phyloP scores from a whole-genome alignment of 2,797 vertebrate genomes.

The Myripristis murdjan region DNA sequence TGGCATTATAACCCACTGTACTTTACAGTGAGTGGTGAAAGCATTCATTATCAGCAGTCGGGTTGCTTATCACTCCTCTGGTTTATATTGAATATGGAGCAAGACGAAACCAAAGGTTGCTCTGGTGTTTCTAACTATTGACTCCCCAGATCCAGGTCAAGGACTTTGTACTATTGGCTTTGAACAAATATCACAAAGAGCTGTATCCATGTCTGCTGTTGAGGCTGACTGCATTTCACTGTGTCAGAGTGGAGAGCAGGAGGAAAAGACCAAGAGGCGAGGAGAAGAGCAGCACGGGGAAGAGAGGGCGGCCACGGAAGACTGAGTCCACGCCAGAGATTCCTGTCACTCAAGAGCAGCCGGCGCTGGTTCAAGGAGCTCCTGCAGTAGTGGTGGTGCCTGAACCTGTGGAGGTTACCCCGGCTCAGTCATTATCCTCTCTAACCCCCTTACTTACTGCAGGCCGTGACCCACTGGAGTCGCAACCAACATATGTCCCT shows the following conservation, averaged over 20 bases:
- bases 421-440: conserved; percentile 39
- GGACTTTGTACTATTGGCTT: conserved; percentile 82
- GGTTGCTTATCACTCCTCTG: conserved; percentile 70
- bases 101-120: conserved; percentile 80
- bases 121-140: conserved; percentile 61
- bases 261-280: conserved; percentile 73
- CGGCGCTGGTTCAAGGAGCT: conserved; percentile 20
- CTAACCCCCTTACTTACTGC: conserved; percentile 20
- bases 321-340: conserved; percentile 48
- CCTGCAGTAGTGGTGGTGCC: conserved; percentile 46
- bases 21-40: conserved; percentile 31
- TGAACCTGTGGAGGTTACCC: conserved; percentile 21
- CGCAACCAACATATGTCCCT: conserved; percentile 30
- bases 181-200: conserved; percentile 53
- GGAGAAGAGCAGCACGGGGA: conserved; percentile 68
- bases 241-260: conserved; percentile 83
- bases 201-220: conserved; percentile 50
- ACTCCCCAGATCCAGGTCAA: conserved; percentile 69
- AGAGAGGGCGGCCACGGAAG: conserved; percentile 69
- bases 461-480: conserved; percentile 31
- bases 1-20: conserved; percentile 2
- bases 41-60: conserved; percentile 56
- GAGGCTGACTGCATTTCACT: conserved; percentile 37
- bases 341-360: conserved; percentile 44
- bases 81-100: conserved; percentile 75